phyloP scores from a whole-genome alignment of 2,797 vertebrate species.

The Coluber constrictor region DNA sequence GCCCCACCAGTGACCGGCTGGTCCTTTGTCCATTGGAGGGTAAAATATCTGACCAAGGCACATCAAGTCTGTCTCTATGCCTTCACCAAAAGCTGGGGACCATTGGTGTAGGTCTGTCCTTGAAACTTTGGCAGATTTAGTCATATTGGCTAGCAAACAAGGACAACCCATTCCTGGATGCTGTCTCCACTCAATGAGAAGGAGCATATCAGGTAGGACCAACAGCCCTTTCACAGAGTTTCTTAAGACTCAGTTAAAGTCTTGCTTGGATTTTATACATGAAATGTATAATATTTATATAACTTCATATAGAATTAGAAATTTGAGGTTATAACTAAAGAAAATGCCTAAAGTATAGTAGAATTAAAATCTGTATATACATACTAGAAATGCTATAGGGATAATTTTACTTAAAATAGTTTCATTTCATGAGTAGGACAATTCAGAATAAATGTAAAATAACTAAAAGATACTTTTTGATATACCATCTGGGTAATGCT shows the following conservation, averaged over 20 bases:
- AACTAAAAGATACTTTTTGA: neutral
- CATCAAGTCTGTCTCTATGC: too few relatives aligned
- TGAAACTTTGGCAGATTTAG: too few relatives aligned
- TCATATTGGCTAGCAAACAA: too few relatives aligned
- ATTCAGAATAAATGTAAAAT: neutral
- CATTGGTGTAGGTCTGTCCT: too few relatives aligned
- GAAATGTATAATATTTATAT: neutral
- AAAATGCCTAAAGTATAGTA: neutral
- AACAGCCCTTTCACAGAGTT: slow-evolving; percentile 7
- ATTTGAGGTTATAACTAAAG: neutral
- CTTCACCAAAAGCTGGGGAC: too few relatives aligned
- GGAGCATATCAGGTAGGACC: too few relatives aligned
- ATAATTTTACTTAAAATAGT: neutral
- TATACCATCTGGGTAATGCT: neutral
- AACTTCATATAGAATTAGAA: neutral
- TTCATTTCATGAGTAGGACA: neutral
- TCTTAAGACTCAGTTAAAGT: neutral
- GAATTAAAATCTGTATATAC: neutral
- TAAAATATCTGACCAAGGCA: too few relatives aligned
- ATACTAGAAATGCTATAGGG: neutral
- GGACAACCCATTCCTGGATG: too few relatives aligned
- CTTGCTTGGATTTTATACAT: neutral
- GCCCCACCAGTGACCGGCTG: too few relatives aligned
- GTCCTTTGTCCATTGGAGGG: too few relatives aligned
- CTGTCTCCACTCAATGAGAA: too few relatives aligned